Base-by-base conservation (phyloP, 35 echinoderm and acorn worm species). In the Anneissia japonica region DNA sequence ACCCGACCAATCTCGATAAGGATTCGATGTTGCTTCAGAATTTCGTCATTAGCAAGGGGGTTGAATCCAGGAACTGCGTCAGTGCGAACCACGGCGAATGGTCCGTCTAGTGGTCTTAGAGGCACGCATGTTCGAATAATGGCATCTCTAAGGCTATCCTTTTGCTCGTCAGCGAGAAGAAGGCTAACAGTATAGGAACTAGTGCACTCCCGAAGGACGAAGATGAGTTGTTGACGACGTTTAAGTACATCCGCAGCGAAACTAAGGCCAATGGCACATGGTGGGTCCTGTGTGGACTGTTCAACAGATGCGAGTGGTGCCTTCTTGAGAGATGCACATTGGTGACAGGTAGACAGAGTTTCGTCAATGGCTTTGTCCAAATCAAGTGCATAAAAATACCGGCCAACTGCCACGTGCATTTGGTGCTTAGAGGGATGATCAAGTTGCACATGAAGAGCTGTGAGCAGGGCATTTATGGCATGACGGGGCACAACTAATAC, bases 191-290 rank as follows among this genome's bases (percentile, higher is more conserved):
- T 84, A 37, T 38, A 88, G 0, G 88, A 37, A 14, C 40, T 14
- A 4, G 77, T 72, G 36, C 51, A 86, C 77, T 93, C 87, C 4
- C 87, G 36, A 0, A 90, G 83, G 17, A 94, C 92, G 33, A 94
- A 82, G 33, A 94, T 91, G 77, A 81, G 36, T 51, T 94, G 89
- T 28, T 88, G 83, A 17, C 31, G 37, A 21, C 92, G 38, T 37
- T 94, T 94, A 17, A 94, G 78, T 31, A 91, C 74, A 83, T 94
- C 92, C 32, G 92, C 92, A 73, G 84, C 77, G 46, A 83, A 94
- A 23, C 38, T 74, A 11, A 94, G 23, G 39, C 92, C 84, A 77
- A 94, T 35, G 26, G 75, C 72, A 82, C 31, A 10, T n/a, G 87
- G 84, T n/a, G 88, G 79, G 0, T 91, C 83, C 30, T 35, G 45